phyloP scores from a whole-genome alignment of 2,888 invertebrate genomes.

The Tenthredo mesomela region DNA sequence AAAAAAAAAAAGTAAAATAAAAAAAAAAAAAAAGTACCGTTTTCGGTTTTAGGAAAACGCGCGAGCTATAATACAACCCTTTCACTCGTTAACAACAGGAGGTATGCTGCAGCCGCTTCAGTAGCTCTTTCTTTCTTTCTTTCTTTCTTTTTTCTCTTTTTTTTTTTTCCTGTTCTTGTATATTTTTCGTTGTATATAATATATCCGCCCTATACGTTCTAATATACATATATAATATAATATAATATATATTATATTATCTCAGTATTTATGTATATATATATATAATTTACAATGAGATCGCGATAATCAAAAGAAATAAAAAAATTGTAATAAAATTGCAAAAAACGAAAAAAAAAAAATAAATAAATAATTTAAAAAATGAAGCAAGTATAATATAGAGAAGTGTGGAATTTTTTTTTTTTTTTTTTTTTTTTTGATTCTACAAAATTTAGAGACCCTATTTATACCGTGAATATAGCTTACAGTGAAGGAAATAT shows the following conservation, averaged over 20 bases:
- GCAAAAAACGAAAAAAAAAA: background rate
- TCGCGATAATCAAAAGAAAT: background rate
- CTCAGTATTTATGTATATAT: no score
- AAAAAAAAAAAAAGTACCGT: conserved; percentile 14
- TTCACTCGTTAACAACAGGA: conserved; percentile 27
- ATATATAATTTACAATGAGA: background rate
- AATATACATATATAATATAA: background rate
- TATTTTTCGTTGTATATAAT: background rate
- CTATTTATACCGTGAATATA: background rate
- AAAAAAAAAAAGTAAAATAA: no score
- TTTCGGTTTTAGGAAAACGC: background rate
- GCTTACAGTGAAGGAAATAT: background rate
- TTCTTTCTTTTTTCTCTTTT: background rate
- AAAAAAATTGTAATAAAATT: background rate
- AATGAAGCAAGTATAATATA: background rate
- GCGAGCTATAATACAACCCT: background rate
- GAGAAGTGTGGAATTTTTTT: background rate
- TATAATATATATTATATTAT: background rate
- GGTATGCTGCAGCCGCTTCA: conserved; percentile 4
- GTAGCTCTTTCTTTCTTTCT: background rate
- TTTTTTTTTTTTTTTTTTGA: background rate
- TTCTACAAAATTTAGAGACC: background rate
- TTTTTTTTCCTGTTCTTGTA: no score
- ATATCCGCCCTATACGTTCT: background rate
- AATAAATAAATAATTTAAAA: no score